Percentiles rank a stretch among this genome's conserved stretches.
Evolutionary conservation across 2,113 vertebrate species (phyloP).

Genomic region (Eira barbara): DNA sequence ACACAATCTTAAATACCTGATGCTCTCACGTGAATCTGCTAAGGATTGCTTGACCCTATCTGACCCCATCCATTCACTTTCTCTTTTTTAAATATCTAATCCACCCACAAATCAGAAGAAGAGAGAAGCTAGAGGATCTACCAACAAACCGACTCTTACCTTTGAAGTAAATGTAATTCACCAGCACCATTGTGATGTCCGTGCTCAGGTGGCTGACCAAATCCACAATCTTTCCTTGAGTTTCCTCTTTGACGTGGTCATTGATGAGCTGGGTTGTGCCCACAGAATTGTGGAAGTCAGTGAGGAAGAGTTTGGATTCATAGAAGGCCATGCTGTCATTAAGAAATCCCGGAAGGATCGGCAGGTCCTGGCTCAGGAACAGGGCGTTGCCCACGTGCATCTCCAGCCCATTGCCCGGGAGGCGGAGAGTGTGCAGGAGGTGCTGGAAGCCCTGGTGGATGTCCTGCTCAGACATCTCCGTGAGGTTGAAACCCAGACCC

Average conservation of each 20-base stretch:
- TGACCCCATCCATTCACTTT: not conserved
- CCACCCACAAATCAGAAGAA: not conserved
- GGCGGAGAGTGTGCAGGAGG: conserved; percentile 80
- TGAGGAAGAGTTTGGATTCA: conserved; percentile 75
- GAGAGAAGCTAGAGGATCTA: too few species aligned
- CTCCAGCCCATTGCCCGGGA: conserved; percentile 69
- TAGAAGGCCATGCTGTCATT: conserved; percentile 79
- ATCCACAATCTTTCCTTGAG: conserved; percentile 85
- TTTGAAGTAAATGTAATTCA: conserved; percentile 88
- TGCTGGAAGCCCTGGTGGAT: conserved; percentile 85
- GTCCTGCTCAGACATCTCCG: conserved; percentile 61
- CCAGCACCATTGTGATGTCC: conserved; percentile 82
- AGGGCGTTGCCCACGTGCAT: conserved; percentile 81
- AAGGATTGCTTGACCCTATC: not conserved
- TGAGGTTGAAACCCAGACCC: conserved; percentile 83
- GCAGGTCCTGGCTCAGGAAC: conserved; percentile 79
- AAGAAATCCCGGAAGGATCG: conserved; percentile 77
- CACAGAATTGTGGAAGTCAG: conserved; percentile 83
- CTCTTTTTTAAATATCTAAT: not conserved
- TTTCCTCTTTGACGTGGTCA: conserved; percentile 83
- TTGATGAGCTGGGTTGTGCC: conserved; percentile 85
- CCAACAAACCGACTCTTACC: conserved; percentile 75
- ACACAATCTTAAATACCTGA: not conserved
- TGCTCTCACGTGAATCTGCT: not conserved
- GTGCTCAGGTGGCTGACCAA: conserved; percentile 82